Conservation (phyloP, 2,888 invertebrate species). For the Gisinianus flammeolus region DNA sequence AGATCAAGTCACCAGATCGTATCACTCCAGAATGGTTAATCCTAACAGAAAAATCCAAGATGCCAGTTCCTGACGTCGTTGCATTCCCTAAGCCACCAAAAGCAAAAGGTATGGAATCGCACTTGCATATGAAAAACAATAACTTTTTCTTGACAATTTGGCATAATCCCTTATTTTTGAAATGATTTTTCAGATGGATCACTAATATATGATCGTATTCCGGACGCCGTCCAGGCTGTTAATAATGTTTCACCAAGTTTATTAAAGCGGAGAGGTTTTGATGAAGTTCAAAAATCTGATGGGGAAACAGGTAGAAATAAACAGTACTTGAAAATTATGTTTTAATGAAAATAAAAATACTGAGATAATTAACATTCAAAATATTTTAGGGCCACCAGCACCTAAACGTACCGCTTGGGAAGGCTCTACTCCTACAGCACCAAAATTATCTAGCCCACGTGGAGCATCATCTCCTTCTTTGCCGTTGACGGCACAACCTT, state of each 20-base stretch:
- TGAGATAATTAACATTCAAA: background rate
- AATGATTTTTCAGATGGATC: conserved; percentile 73
- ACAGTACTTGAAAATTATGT: too few relatives aligned
- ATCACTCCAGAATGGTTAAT: conserved; percentile 74
- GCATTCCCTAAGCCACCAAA: conserved; percentile 91
- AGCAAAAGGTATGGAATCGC: conserved; percentile 69
- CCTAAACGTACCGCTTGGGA: conserved; percentile 72
- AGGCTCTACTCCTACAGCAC: conserved; percentile 50
- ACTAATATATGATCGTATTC: conserved; percentile 82
- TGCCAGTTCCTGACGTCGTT: conserved; percentile 80
- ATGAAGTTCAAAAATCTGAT: conserved; percentile 87
- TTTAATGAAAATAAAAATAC: background rate
- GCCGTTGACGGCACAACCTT: conserved; percentile 47
- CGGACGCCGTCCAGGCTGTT: conserved; percentile 71
- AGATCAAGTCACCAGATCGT: conserved; percentile 66
- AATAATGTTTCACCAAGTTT: conserved; percentile 67
- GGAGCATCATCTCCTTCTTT: conserved; percentile 60
- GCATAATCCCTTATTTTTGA: conserved; percentile 43
- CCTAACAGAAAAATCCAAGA: conserved; percentile 74
- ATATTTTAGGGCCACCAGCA: conserved; percentile 66
- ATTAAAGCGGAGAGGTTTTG: conserved; percentile 81
- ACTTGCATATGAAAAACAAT: too few relatives aligned
- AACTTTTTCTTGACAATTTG: too few relatives aligned
- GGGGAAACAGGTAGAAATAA: conserved; percentile 62
- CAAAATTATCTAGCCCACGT: conserved; percentile 50